Evolutionary conservation across 2,113 vertebrate genomes (phyloP), one percentile per base, ranked within the genome.

Genomic region (Syngnathoides biaculeatus): DNA sequence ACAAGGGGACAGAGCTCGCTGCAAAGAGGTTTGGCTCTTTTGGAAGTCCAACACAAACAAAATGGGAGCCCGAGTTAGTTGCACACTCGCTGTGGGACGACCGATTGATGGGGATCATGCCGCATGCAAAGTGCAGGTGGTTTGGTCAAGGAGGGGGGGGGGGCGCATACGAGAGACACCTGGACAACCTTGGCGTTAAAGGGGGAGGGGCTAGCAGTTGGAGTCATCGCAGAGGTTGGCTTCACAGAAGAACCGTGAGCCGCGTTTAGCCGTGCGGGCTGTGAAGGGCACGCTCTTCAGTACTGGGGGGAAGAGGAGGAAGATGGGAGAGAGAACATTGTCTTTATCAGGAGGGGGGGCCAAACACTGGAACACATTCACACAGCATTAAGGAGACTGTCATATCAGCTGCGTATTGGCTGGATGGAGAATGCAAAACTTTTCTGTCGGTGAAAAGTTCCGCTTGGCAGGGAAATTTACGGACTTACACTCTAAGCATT

Each of bases 231-330:
- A 96, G 87, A 95, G 93, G 93, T 94, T 91, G 88, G 95, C 93
- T 87, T 98, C 95, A 73, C 95, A 96, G 95, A 98, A 97, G 95
- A 98, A 97, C 87, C 95, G 94, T 75, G 95, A 98, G 90, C 95
- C 94, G 84, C 96, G 93, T 92, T 98, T 98, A 93, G 95, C 96
- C 76, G 95, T 96, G 89, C 96, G 96, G 87, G 96, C 96, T 79
- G 95, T 96, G 93, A 98, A 98, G 84, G 96, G 96, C 81, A 97
- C 96, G 76, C 96, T 98, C 96, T 98, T 98, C 94, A 98, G 89
- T 82, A 95, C 96, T 96, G 88, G 86, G 84, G 53, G 85, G 88
- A 84, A 83, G 64, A 30, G 20, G 19, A n/a, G 47, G 10, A 12
- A 79, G 85, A 75, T 85, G 83, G 89, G 73, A 92, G 83, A 87